phyloP scores from a whole-genome alignment of 2,888 invertebrate species.

The Ceratothoa steindachneri region DNA sequence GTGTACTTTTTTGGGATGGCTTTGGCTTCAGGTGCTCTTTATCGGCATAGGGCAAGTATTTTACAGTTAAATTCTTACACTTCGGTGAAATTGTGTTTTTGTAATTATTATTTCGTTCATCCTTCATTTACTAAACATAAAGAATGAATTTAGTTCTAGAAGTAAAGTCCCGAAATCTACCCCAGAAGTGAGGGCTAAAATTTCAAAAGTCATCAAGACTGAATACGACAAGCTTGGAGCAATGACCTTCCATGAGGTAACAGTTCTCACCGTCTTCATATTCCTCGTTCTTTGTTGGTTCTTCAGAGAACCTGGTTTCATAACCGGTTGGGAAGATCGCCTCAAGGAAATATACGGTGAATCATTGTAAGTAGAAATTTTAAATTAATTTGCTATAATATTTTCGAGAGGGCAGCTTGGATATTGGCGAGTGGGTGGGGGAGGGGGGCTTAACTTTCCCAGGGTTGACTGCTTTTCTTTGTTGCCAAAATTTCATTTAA shows the following conservation, averaged over 20 bases:
- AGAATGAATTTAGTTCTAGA: background rate
- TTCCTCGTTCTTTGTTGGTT: conserved; percentile 79
- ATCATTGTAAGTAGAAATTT: too few relatives aligned
- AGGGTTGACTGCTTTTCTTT: too few relatives aligned
- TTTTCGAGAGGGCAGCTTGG: too few relatives aligned
- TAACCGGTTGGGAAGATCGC: conserved; percentile 67
- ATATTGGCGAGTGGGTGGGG: too few relatives aligned
- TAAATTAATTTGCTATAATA: too few relatives aligned
- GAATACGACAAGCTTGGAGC: conserved; percentile 75
- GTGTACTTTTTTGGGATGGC: conserved; percentile 70
- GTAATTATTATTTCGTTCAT: too few relatives aligned
- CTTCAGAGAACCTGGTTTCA: conserved; percentile 80
- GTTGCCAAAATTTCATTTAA: too few relatives aligned
- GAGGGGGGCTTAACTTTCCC: too few relatives aligned
- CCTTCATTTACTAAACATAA: too few relatives aligned
- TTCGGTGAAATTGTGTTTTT: too few relatives aligned
- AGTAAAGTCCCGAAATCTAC: background rate
- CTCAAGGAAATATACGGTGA: too few relatives aligned
- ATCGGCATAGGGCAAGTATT: conserved; percentile 12
- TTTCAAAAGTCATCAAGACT: conserved; percentile 60
- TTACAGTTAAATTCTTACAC: too few relatives aligned
- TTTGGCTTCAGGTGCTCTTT: conserved; percentile 71
- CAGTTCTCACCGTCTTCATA: conserved; percentile 63
- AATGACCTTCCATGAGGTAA: conserved; percentile 69
- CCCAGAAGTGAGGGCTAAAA: background rate